Evolutionary conservation across 1,140 invertebrate genomes (phyloP), one percentile per base, ranked within the genome.

Genomic region (Drosophila ohnishii): DNA sequence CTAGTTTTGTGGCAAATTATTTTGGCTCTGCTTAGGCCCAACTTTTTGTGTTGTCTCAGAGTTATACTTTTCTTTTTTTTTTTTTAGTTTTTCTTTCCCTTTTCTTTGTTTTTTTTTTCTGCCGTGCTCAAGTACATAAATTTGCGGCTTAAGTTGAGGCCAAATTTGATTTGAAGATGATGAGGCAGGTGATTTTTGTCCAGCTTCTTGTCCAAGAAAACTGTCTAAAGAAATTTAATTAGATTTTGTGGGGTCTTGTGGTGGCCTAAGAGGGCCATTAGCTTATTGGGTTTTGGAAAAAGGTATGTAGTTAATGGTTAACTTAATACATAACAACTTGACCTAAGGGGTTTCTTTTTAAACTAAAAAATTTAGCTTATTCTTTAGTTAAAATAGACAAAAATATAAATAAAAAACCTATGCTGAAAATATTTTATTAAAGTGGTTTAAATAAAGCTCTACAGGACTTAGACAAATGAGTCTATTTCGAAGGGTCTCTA

Each of bases 1-100:
- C 44, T 73, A 73, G 70, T 62, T 59, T 67, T 76, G 73, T 66
- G 62, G 72, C 61, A 75, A 75, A 75, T 75, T 75, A 66, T 75
- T 66, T 76, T 42, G 61, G 53, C 53, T 58, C 62, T 57, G 50
- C 72, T 67, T 60, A 76, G 72, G 72, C 62, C 51, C 28, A 76
- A 76, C 73, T 76, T 76, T 76, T 66, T 42, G 47, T 75, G 47
- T 75, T 76, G 72, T 76, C 63, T 76, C 55, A 56, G 66, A 76
- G 73, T 67, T 67, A 22, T 67, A 35, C n/a, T 13, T 34, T n/a
- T 16, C 6, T 48, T 10, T 9, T 10, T 50, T 14, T 22, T 35
- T 71, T 48, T 56, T 48, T 56, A 74, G 70, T 64, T 75, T 74
- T 64, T 44, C 28, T 42, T 74, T 34, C 13, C 30, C 10, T 28